Base-by-base conservation (phyloP, 1,140 invertebrate species). In the Sweltsa coloradensis region DNA sequence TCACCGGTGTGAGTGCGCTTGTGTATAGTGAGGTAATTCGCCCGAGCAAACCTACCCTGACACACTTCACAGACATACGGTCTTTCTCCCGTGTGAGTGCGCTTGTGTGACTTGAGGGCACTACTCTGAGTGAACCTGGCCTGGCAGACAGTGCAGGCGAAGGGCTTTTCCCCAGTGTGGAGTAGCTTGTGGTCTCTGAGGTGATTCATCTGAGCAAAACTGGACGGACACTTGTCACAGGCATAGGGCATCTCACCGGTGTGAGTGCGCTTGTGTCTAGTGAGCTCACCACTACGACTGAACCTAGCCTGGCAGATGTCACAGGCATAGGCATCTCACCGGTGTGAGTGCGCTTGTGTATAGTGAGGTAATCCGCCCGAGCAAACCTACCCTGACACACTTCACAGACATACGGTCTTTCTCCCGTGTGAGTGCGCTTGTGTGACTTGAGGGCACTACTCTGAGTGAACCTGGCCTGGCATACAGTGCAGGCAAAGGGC, bases 91-190 rank as follows among this genome's bases (percentile, higher is more conserved):
- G 74, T 77, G 55, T 80, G 76, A 41, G 66, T 66, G 31, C 72
- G 66, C 18, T 67, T 60, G 60, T 81, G 78, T 1, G 73, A 74
- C 7, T 73, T 77, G 27, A 75, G 56, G 55, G 75, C 71, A 52
- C 76, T 73, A 23, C 66, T 70, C 16, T 79, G 66, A 37, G 69
- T 74, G 60, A 81, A 81, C 13, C 45, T n/a, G 24, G 22, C 14
- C n/a, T n/a, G 5, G 26, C 45, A 47, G 3, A 42, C 14, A 24
- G 31, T 18, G 26, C 83, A 86, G 14, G 69, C 68, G 58, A 73
- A 83, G 1, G 79, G 78, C 55, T 81, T 83, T 51, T 78, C 73
- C 3, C 79, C 81, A 2, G 78, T 75, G 27, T 56, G 54, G 9
- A 27, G 7, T 16, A 21, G 22, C 13, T 14, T 14, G 16, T 50